Percentiles rank a stretch among this genome's conserved stretches.
These are phyloP conservation scores for Tragelaphus strepsiceros DNA, from an alignment of 2,113 vertebrate species.

Conservation along the genomic window DNA sequence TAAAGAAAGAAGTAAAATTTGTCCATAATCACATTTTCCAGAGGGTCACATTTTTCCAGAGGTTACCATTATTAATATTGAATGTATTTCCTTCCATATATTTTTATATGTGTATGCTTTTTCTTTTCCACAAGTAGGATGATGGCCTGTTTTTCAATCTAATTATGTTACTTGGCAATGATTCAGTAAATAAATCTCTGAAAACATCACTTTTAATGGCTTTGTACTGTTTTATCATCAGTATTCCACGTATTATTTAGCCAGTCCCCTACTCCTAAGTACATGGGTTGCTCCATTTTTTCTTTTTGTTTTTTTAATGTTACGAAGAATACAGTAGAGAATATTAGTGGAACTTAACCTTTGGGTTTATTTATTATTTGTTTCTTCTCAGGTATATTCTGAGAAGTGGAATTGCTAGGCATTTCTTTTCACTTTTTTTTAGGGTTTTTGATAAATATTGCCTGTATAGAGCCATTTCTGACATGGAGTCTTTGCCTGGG, in stretches of 20 bases:
- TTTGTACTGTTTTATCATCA: not conserved
- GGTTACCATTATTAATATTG: not conserved
- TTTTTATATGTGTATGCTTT: not conserved
- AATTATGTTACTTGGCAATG: not conserved
- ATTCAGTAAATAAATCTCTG: not conserved
- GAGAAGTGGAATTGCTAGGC: not conserved
- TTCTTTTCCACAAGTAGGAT: not conserved
- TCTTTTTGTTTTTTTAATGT: not conserved
- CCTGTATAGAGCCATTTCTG: slow-evolving; percentile 1
- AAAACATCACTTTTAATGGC: not conserved
- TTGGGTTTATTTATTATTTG: not conserved
- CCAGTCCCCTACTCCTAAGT: not conserved
- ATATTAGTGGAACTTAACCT: not conserved
- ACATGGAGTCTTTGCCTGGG: not conserved
- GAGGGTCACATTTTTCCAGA: not conserved
- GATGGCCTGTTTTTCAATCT: not conserved
- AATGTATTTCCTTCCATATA: not conserved
- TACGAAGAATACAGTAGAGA: not conserved
- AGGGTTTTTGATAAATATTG: not conserved
- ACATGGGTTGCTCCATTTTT: not conserved
- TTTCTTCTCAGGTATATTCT: not conserved
- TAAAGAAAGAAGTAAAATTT: not conserved
- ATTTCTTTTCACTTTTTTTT: not conserved
- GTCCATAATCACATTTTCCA: not conserved
- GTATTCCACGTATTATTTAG: not conserved